Evolutionary conservation across 2,888 invertebrate species (phyloP).

Genomic region (Lordiphosa fenestrarum): DNA sequence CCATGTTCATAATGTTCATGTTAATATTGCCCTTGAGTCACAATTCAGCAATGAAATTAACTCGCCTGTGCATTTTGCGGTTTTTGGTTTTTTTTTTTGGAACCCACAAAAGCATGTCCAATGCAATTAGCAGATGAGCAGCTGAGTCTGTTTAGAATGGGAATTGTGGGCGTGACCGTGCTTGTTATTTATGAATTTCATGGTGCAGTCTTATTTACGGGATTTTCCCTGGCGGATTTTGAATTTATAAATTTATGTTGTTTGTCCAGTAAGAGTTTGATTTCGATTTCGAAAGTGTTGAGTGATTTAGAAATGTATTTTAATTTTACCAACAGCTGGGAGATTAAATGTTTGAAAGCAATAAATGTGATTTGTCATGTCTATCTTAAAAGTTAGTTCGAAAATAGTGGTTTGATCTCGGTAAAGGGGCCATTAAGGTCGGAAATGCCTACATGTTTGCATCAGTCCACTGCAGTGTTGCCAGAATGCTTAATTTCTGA

Average conservation of each 20-base stretch:
- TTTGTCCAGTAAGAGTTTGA: constrained; percentile 8
- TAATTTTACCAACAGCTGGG: too few relatives aligned
- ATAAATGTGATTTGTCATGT: too few relatives aligned
- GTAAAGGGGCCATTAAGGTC: too few relatives aligned
- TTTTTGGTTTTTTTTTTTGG: constrained; percentile 21
- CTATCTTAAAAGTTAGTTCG: too few relatives aligned
- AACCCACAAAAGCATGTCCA: constrained; percentile 39
- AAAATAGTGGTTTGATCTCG: too few relatives aligned
- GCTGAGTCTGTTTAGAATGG: constrained; percentile 2
- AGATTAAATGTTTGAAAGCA: too few relatives aligned
- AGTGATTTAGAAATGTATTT: background rate
- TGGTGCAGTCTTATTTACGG: constrained; percentile 26
- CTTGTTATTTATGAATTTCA: constrained; percentile 35
- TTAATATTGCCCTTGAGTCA: constrained; percentile 74
- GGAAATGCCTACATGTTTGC: too few relatives aligned
- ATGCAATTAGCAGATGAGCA: constrained; percentile 54
- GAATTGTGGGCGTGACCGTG: constrained; percentile 23
- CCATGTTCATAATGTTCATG: constrained; percentile 72
- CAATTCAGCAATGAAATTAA: constrained; percentile 70
- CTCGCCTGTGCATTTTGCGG: constrained; percentile 35
- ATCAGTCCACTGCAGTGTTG: too few relatives aligned
- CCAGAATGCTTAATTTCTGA: too few relatives aligned
- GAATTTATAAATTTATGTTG: constrained; percentile 29
- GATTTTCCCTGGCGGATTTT: constrained; percentile 24
- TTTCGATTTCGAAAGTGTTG: background rate